phyloP scores from a whole-genome alignment of 2,888 invertebrate species.

The Tinea pellionella region DNA sequence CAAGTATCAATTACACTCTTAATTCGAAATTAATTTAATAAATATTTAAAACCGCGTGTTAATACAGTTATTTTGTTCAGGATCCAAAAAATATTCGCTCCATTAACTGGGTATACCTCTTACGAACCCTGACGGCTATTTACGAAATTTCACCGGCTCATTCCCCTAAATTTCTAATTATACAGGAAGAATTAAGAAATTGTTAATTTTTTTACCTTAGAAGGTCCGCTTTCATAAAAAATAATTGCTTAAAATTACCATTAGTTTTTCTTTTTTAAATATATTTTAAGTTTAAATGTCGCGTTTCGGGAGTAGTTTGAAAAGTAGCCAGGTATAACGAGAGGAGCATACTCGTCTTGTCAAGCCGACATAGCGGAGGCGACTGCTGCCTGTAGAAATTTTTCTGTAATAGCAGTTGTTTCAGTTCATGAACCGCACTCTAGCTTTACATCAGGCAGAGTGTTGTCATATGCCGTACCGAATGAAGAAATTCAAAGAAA shows the following conservation, averaged over 20 bases:
- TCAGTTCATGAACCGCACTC: too few species aligned
- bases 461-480: too few species aligned
- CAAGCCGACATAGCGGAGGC: too few species aligned
- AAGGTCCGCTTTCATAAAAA: neutral
- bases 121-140: slow-evolving; percentile 12
- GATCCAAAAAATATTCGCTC: neutral
- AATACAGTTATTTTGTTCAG: neutral
- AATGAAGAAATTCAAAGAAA: too few species aligned
- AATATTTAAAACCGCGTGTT: neutral
- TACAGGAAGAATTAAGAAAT: slow-evolving; percentile 5
- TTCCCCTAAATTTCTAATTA: slow-evolving; percentile 14
- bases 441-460: too few species aligned
- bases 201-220: slow-evolving; percentile 10
- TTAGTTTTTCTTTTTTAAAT: neutral
- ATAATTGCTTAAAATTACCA: neutral
- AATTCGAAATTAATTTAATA: neutral
- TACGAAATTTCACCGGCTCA: slow-evolving; percentile 16
- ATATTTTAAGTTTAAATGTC: too few species aligned
- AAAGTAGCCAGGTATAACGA: too few species aligned
- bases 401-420: too few species aligned
- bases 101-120: neutral
- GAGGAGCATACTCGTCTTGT: too few species aligned
- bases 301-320: too few species aligned
- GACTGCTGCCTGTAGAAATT: too few species aligned
- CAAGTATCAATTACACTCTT: too few species aligned